Percentiles rank a stretch among this genome's conserved stretches.
These are phyloP conservation scores for Callaeas wilsoni DNA, from an alignment of 2,113 vertebrate genomes.

Conservation along the genomic window DNA sequence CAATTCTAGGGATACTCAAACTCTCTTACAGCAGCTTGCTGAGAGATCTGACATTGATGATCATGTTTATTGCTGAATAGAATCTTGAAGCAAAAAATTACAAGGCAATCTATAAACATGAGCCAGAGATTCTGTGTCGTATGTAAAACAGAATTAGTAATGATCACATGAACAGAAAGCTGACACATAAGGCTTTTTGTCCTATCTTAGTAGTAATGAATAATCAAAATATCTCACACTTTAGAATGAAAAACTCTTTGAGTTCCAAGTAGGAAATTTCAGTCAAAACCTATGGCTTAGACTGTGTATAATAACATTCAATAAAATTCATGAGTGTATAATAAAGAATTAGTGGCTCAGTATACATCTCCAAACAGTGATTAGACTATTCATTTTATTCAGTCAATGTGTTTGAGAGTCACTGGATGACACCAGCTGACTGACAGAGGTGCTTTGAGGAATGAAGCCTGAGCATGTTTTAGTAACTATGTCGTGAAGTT, in stretches of 20 bases:
- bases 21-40: not conserved
- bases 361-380: not conserved
- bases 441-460: not conserved
- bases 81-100: not conserved
- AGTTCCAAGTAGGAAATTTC: not conserved
- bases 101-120: not conserved
- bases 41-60: not conserved
- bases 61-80: not conserved
- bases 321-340: not conserved
- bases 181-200: not conserved
- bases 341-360: not conserved
- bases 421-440: not conserved
- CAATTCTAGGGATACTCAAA: not conserved
- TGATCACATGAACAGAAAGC: not conserved
- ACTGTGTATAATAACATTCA: not conserved
- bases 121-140: not conserved
- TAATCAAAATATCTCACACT: not conserved
- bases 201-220: not conserved
- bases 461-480: not conserved
- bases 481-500: not conserved
- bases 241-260: not conserved
- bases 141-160: not conserved
- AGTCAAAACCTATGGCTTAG: not conserved
- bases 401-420: not conserved
- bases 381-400: not conserved